Evolutionary conservation across 2,888 invertebrate genomes (phyloP), one percentile per base, ranked within the genome.

Genomic region (Oscheius onirici): DNA sequence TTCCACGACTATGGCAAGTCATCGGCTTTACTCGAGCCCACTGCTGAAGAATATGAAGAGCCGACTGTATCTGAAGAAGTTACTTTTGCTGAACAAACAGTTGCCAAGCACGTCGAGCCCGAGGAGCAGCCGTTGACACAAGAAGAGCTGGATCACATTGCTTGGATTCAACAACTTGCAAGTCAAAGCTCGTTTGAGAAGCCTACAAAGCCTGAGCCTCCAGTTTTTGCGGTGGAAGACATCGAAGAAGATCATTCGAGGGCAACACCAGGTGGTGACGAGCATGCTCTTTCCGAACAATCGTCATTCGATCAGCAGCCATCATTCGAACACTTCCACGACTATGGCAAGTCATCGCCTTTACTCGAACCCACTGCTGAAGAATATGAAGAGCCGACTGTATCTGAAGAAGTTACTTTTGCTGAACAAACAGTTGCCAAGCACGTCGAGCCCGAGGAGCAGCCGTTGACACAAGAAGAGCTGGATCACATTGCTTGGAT

Each of bases 81-180:
- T 0, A 8, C 8, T 34, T 34, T 8, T 0, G 34, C 0, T 8
- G n/a, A 26, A 10, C 40, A 49, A 1, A 49, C n/a, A 15, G 43
- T n/a, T 6, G 17, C 5, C 1, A n/a, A 13, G 10, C n/a, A 34
- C n/a, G 58, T 28, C 17, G 34, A 52, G n/a, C 3, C 22, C 2
- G 28, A 34, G 11, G 26, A 73, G 15, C 40, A 17, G 13, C 55
- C 22, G 1, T 28, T 77, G 40, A 74, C 78, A n/a, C 71, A 75
- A 69, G 76, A 75, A 65, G 76, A 76, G 54, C 57, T 76, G 13
- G 74, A 75, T 46, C 77, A 77, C 57, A 77, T 77, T 40, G 76
- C 75, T 8, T 66, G 61, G 58, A 76, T 78, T 13, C 69, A 72
- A 40, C 67, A 54, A 26, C 43, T 78, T 22, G 78, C 78, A 5